Evolutionary conservation across 2,888 invertebrate genomes (phyloP), one percentile per base, ranked within the genome.

Genomic region (Ochlodes sylvanus): DNA sequence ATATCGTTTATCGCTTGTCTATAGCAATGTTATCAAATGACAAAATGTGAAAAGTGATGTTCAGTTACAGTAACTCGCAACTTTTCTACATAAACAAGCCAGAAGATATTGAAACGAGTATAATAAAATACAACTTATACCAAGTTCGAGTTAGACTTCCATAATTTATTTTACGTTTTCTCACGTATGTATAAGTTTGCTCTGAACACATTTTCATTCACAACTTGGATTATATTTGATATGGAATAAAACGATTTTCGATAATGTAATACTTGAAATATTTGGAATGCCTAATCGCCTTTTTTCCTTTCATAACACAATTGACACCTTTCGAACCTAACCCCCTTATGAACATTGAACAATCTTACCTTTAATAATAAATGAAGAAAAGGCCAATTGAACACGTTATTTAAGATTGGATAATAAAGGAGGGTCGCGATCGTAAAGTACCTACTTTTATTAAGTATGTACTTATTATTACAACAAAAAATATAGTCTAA

Each of bases 111-210:
- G 21, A 27, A 52, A 52, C 52, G 52, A 52, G 9, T 27, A 52
- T 52, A 52, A 52, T 52, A 52, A 52, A 52, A 52, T 1, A 14
- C 9, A 52, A 52, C 52, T 52, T 52, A 27, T 52, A 52, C 52
- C 21, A 52, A 52, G 14, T 52, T 52, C 1, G 21, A 50, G 47
- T 47, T 47, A 50, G 50, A 50, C 52, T 21, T 7, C 2, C 27
- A 27, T 52, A 52, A 52, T 52, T 52, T 52, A 52, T 52, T 52
- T 52, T 52, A 21, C 52, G 27, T 52, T 52, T 14, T 27, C 52
- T 21, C 15, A 47, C 27, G 50, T 50, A 52, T 27, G 27, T 52
- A 52, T 52, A 27, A 52, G 52, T 52, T 52, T 27, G 10, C 19
- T 10, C 4, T 10, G 52, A 52, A 52, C 52, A 52, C 52, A 52